A percentile compares a stretch with the other conserved stretches of the same genome.
phyloP scores from a whole-genome alignment of 2,797 vertebrate species.

The Cuculus canorus region DNA sequence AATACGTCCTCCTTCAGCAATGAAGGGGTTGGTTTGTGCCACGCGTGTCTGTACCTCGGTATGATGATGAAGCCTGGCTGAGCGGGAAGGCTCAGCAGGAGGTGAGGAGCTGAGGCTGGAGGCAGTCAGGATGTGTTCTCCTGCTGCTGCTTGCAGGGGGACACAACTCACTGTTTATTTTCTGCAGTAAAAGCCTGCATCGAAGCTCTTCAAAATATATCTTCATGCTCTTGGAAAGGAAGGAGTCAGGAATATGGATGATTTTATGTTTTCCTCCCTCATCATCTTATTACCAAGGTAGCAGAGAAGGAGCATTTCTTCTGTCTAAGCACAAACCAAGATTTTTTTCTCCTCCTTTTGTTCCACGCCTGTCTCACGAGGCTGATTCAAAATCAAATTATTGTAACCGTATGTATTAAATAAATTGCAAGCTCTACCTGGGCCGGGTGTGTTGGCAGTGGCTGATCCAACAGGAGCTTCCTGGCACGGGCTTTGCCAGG shows the following conservation, averaged over 20 bases:
- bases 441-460: not conserved
- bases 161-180: constrained; percentile 4
- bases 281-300: constrained; percentile 18
- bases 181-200: constrained; percentile 18
- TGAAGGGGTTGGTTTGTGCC: not conserved
- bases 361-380: not conserved
- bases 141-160: not conserved
- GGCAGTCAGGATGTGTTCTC: not conserved
- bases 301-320: constrained; percentile 15
- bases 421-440: constrained; percentile 12
- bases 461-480: not conserved
- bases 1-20: not conserved
- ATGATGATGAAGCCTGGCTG: not conserved
- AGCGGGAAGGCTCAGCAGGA: not conserved
- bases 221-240: constrained; percentile 2
- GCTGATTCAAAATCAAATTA: not conserved
- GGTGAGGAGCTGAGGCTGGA: not conserved
- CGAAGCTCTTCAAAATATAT: not conserved
- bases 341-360: constrained; percentile 11
- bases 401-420: not conserved
- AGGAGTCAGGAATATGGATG: not conserved
- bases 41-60: not conserved
- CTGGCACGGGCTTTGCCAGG: not conserved
- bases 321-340: not conserved
- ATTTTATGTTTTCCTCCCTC: not conserved